These are phyloP conservation scores for Crioceris asparagi DNA, from an alignment of 2,888 invertebrate species.

Conservation along the genomic window DNA sequence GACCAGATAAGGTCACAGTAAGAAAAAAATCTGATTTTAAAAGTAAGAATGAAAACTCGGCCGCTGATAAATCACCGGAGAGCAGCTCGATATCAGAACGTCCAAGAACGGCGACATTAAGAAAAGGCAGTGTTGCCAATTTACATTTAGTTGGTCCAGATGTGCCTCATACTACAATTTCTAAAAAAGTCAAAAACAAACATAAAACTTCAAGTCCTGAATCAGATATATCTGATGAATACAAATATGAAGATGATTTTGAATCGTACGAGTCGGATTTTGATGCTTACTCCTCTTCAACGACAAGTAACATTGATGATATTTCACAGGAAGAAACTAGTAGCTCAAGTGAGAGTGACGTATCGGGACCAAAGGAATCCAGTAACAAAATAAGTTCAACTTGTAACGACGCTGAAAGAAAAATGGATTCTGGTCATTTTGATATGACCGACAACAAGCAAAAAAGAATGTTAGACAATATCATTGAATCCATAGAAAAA, in stretches of 20 bases:
- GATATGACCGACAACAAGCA: constrained; percentile 38
- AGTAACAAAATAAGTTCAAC: constrained; percentile 18
- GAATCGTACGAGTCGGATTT: constrained; percentile 49
- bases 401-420: constrained; percentile 40
- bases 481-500: constrained; percentile 36
- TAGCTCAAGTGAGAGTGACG: constrained; percentile 16
- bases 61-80: constrained; percentile 13
- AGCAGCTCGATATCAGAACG: constrained; percentile 26
- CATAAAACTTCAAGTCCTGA: neutral
- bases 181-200: neutral
- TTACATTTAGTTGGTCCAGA: constrained; percentile 33
- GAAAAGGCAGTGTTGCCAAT: constrained; percentile 32
- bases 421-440: constrained; percentile 50
- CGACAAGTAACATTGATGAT: constrained; percentile 13
- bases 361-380: constrained; percentile 6
- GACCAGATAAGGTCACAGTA: too few relatives aligned
- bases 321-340: constrained; percentile 19
- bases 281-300: constrained; percentile 34
- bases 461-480: constrained; percentile 34
- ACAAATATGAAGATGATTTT: constrained; percentile 45
- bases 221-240: constrained; percentile 14
- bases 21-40: too few relatives aligned
- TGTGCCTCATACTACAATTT: constrained; percentile 16
- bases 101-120: constrained; percentile 35
- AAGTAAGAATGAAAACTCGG: neutral